Conservation (phyloP, 2,113 vertebrate species). For the Nestor notabilis region DNA sequence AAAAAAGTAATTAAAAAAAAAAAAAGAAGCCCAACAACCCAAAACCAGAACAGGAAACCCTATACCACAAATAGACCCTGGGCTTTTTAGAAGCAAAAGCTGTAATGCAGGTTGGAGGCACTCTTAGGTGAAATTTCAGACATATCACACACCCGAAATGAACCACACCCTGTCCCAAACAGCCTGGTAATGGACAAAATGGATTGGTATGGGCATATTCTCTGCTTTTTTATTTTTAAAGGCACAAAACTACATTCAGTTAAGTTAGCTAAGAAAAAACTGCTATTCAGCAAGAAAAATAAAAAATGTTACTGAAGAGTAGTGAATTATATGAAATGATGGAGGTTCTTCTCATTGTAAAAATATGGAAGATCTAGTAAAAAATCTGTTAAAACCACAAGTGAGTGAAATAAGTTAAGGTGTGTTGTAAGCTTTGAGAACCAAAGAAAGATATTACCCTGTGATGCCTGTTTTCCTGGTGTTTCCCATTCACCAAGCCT, state of each 20-base stretch:
- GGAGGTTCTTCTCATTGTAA: neutral
- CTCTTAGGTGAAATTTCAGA: neutral
- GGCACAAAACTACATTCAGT: neutral
- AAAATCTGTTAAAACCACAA: neutral
- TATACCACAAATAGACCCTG: neutral
- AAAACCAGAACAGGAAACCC: neutral
- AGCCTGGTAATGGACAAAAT: neutral
- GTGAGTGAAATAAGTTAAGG: neutral
- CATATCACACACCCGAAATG: neutral
- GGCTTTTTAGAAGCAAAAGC: neutral
- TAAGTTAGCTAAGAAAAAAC: neutral
- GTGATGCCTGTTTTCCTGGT: neutral
- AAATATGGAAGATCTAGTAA: neutral
- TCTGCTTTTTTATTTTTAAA: neutral
- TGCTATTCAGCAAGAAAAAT: neutral
- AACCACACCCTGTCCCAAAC: neutral
- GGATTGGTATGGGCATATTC: too few species aligned
- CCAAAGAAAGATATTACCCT: neutral
- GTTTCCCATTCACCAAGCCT: neutral
- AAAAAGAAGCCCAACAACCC: accelerated
- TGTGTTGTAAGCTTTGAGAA: neutral
- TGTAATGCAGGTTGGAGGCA: neutral
- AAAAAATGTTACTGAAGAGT: neutral
- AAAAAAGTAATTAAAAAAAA: neutral
- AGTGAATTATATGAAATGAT: neutral